These are phyloP conservation scores for Felis chaus DNA, from an alignment of 2,113 vertebrate species.

Conservation along the genomic window DNA sequence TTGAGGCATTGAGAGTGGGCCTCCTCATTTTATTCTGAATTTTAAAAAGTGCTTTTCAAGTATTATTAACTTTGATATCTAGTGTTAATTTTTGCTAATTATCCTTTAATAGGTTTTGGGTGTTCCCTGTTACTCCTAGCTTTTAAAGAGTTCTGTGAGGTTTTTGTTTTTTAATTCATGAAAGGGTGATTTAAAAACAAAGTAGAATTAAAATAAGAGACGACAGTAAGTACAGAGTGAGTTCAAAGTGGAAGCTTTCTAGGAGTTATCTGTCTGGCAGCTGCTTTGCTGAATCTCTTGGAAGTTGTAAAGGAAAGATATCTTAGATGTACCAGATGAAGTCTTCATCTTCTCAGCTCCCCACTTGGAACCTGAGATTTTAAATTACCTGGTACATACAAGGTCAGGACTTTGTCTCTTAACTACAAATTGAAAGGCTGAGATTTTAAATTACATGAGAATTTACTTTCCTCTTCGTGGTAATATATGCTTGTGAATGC, in stretches of 20 bases:
- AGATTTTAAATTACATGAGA: slow-evolving; percentile 28
- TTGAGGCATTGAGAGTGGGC: not conserved
- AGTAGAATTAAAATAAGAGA: not conserved
- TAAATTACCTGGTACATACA: not conserved
- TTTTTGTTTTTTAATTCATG: not conserved
- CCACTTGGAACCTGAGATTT: slow-evolving; percentile 8
- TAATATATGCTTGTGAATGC: not conserved
- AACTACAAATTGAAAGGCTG: not conserved
- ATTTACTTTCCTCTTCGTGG: slow-evolving; percentile 7
- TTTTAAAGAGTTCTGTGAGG: not conserved
- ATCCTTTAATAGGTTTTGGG: not conserved
- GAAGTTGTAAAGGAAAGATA: not conserved
- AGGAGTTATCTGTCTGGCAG: not conserved
- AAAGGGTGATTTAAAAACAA: slow-evolving; percentile 29
- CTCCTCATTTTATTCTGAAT: not conserved
- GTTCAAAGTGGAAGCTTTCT: not conserved
- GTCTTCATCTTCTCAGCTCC: not conserved
- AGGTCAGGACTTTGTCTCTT: not conserved
- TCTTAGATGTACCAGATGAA: not conserved
- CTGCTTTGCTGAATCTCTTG: not conserved
- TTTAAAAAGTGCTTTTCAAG: not conserved
- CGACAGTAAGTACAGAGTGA: not conserved
- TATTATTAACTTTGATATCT: not conserved
- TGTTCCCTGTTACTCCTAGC: not conserved
- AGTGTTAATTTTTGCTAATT: slow-evolving; percentile 4